A percentile compares a stretch with the other conserved stretches of the same genome.
Conservation (phyloP, 2,888 invertebrate genomes). For the Thecophora atra region DNA sequence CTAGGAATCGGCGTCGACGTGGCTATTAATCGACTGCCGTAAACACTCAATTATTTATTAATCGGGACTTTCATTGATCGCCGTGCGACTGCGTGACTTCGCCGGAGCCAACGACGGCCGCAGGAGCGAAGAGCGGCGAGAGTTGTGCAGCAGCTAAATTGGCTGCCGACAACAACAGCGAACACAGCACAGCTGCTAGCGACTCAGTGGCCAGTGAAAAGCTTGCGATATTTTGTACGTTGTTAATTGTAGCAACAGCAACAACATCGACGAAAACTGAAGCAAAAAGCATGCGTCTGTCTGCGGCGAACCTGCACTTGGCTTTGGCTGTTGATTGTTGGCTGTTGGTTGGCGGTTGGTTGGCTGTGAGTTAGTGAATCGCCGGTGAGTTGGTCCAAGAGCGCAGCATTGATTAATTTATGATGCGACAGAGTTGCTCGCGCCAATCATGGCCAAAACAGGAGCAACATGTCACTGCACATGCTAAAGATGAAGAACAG, state of each 20-base stretch:
- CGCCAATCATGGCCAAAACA: constrained; percentile 26
- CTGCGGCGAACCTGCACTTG: constrained; percentile 12
- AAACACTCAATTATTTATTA: constrained; percentile 37
- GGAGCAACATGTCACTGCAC: not conserved
- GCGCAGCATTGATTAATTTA: constrained; percentile 44
- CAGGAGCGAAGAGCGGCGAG: not conserved
- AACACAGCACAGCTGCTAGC: not conserved
- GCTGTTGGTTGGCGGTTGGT: not conserved
- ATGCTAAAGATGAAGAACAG: not conserved
- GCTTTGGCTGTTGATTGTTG: constrained; percentile 3
- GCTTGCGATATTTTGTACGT: not conserved
- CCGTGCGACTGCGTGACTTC: not conserved
- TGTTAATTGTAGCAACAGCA: constrained; percentile 19
- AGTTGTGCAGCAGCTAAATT: not conserved
- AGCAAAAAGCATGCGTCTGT: constrained; percentile 4
- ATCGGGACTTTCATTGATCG: constrained; percentile 22
- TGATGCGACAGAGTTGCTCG: constrained; percentile 42
- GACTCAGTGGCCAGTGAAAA: not conserved
- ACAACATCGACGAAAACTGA: constrained; percentile 1
- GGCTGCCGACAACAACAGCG: not conserved
- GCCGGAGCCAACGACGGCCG: not conserved
- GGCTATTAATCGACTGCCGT: constrained; percentile 27
- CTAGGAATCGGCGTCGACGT: constrained; percentile 18
- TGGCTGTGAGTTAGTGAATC: not conserved
- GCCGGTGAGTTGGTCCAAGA: not conserved